phyloP scores from a whole-genome alignment of 2,113 vertebrate genomes.

The Thunnus maccoyii region DNA sequence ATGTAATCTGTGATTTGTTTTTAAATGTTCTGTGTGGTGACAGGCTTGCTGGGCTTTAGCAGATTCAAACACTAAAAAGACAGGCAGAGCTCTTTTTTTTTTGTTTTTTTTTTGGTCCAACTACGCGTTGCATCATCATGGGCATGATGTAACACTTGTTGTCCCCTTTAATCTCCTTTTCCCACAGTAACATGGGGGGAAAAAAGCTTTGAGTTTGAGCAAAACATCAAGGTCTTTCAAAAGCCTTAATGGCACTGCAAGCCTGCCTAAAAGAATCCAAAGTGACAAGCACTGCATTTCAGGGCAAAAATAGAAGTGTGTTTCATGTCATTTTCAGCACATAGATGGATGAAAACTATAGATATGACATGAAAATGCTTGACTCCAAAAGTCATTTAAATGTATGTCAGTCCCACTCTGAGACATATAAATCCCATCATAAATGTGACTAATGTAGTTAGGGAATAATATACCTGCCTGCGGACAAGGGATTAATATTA shows the following conservation, averaged over 20 bases:
- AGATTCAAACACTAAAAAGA: background rate
- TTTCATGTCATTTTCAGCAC: background rate
- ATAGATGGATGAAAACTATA: background rate
- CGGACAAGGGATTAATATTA: conserved; percentile 44
- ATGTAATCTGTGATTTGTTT: too few species aligned
- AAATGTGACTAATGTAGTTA: conserved; percentile 42
- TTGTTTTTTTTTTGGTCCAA: too few species aligned
- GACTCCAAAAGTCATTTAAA: background rate
- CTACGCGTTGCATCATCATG: background rate
- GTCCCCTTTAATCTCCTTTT: background rate
- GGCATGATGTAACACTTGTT: background rate
- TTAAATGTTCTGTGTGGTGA: too few species aligned
- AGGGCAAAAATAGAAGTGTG: background rate
- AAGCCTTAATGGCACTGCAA: background rate
- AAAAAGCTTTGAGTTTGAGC: conserved; percentile 9
- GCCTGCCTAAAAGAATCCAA: background rate
- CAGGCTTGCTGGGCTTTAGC: background rate
- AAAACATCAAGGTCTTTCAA: background rate
- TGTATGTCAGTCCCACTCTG: background rate
- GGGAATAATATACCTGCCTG: conserved; percentile 37
- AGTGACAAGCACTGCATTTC: conserved; percentile 5
- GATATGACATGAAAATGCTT: background rate
- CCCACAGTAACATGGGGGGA: background rate
- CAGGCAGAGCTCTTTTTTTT: too few species aligned
- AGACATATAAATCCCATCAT: conserved; percentile 30